phyloP scores from a whole-genome alignment of 2,797 vertebrate species.

The Loris lydekkerianus region DNA sequence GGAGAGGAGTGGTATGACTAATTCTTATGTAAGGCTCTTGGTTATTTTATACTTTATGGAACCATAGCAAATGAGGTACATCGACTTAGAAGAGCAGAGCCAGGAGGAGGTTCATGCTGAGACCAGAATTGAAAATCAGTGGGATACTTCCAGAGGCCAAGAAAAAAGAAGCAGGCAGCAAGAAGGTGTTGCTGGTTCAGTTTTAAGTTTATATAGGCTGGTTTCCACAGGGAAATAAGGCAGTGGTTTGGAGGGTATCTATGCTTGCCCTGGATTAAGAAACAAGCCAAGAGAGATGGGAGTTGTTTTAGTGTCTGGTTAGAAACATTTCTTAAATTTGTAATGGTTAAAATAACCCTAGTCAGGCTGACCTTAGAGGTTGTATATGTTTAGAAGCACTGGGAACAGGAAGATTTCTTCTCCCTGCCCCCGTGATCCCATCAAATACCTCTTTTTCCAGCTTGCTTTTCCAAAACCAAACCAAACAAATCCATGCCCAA shows the following conservation, averaged over 20 bases:
- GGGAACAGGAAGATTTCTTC: not conserved
- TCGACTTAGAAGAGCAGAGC: not conserved
- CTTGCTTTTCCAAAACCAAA: slow-evolving; percentile 2
- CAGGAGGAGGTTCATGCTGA: slow-evolving; percentile 29
- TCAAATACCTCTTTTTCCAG: not conserved
- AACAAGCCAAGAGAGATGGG: not conserved
- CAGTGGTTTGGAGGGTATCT: not conserved
- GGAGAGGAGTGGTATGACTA: too few species aligned
- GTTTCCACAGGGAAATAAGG: slow-evolving; percentile 25
- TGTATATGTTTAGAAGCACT: not conserved
- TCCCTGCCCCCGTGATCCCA: not conserved
- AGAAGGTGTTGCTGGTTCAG: not conserved
- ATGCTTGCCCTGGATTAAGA: slow-evolving; percentile 26
- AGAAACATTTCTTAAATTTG: slow-evolving; percentile 9
- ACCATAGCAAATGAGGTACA: not conserved
- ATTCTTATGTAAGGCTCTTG: not conserved
- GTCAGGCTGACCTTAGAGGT: not conserved
- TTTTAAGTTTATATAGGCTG: slow-evolving; percentile 17
- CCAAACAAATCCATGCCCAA: not conserved
- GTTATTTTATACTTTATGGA: slow-evolving; percentile 19
- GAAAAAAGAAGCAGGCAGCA: not conserved
- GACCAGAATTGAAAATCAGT: not conserved
- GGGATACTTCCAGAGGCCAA: not conserved
- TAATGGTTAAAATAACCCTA: slow-evolving; percentile 49
- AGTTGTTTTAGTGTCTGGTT: not conserved